Conservation (phyloP, 2,797 vertebrate genomes). For the Fistularia tabacaria region DNA sequence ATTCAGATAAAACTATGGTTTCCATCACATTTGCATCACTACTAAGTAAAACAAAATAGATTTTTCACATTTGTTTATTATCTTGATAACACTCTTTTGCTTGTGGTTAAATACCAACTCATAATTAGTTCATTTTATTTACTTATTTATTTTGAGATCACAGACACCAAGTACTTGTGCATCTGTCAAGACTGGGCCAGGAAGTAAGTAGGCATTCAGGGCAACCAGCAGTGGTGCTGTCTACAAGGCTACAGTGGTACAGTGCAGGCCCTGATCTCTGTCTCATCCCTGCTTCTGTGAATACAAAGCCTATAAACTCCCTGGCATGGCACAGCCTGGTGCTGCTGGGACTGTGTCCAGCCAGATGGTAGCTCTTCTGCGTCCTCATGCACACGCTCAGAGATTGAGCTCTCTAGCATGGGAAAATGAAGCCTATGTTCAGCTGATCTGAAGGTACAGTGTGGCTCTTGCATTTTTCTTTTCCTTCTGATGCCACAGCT, state of each 20-base stretch:
- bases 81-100: constrained; percentile 64
- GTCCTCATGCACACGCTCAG: constrained; percentile 79
- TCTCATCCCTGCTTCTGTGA: constrained; percentile 80
- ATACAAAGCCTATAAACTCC: constrained; percentile 78
- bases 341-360: constrained; percentile 55
- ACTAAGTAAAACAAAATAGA: constrained; percentile 19
- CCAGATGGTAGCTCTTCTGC: constrained; percentile 83
- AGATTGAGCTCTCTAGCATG: constrained; percentile 72
- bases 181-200: constrained; percentile 60
- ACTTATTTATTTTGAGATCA: constrained; percentile 65
- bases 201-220: constrained; percentile 66
- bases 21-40: constrained; percentile 38
- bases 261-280: constrained; percentile 75
- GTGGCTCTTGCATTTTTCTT: constrained; percentile 55
- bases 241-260: constrained; percentile 51
- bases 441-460: constrained; percentile 66
- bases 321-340: constrained; percentile 61
- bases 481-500: constrained; percentile 53
- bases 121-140: constrained; percentile 65
- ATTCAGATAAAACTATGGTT: constrained; percentile 37
- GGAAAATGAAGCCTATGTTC: constrained; percentile 72
- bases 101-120: constrained; percentile 67
- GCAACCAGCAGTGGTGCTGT: constrained; percentile 69
- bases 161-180: constrained; percentile 70
- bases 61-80: constrained; percentile 18